Percentiles rank a stretch among this genome's conserved stretches.
phyloP scores from a whole-genome alignment of 2,113 vertebrate species.

The Calidris pugnax region DNA sequence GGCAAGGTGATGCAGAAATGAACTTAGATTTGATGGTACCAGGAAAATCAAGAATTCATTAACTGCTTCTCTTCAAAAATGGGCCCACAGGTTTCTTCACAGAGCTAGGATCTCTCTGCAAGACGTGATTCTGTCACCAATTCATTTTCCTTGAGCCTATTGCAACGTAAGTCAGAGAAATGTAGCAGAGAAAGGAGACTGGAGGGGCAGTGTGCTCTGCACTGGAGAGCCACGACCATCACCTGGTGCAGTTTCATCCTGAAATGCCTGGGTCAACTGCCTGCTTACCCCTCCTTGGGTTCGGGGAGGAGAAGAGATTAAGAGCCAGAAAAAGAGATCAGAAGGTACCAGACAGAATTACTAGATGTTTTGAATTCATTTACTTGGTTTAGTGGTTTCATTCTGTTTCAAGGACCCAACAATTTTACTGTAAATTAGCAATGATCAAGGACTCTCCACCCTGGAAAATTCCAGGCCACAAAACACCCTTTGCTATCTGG shows the following conservation, averaged over 20 bases:
- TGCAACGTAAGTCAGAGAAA: rapidly evolving
- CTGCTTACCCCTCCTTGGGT: background rate
- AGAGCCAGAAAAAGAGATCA: background rate
- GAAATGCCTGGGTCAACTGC: background rate
- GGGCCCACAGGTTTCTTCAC: background rate
- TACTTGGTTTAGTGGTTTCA: background rate
- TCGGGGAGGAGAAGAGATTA: background rate
- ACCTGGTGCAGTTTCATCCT: background rate
- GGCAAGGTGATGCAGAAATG: background rate
- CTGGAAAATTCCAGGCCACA: background rate
- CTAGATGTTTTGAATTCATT: background rate
- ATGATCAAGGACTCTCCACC: background rate
- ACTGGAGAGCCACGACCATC: background rate
- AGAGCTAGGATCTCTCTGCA: background rate
- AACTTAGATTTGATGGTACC: background rate
- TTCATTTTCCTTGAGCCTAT: background rate
- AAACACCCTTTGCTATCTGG: background rate
- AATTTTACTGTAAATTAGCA: background rate
- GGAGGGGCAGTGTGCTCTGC: rapidly evolving
- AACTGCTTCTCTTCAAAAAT: background rate
- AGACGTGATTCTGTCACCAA: background rate
- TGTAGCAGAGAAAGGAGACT: background rate
- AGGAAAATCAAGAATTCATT: background rate
- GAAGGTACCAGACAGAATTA: background rate
- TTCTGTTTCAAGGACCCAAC: background rate